These are phyloP conservation scores for Euura saliciscinereae DNA, from an alignment of 1,140 invertebrate species.

Conservation along the genomic window DNA sequence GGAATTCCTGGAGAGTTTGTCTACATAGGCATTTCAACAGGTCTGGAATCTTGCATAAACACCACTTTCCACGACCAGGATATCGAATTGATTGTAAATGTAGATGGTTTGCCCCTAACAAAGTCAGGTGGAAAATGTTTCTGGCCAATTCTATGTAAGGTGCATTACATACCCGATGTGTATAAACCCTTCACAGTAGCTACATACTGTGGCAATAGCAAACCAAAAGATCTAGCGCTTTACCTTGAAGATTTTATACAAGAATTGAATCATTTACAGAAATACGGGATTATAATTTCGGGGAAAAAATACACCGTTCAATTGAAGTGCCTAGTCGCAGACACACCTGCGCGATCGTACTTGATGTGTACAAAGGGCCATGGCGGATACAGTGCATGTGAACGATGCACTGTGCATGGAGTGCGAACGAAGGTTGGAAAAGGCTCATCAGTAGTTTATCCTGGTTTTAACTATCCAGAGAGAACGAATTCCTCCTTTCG, in stretches of 20 bases:
- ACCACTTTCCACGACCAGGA: slow-evolving; percentile 9
- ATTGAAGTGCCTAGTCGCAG: slow-evolving; percentile 23
- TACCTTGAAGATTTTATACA: slow-evolving; percentile 9
- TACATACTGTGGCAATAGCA: slow-evolving; percentile 15
- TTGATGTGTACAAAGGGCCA: neutral
- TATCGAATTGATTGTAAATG: neutral
- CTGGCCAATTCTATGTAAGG: slow-evolving; percentile 18
- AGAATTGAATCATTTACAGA: slow-evolving; percentile 13
- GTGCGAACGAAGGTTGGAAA: slow-evolving; percentile 6
- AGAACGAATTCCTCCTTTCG: slow-evolving; percentile 17
- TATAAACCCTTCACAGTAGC: slow-evolving; percentile 18
- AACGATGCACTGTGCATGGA: slow-evolving; percentile 22
- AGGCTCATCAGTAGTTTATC: slow-evolving; percentile 13
- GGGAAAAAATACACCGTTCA: slow-evolving; percentile 10
- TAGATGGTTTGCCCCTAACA: neutral
- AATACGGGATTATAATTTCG: slow-evolving; percentile 10
- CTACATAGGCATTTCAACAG: slow-evolving; percentile 19
- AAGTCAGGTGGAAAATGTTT: slow-evolving; percentile 8
- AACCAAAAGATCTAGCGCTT: slow-evolving; percentile 11
- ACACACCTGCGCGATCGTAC: slow-evolving; percentile 23
- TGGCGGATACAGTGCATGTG: slow-evolving; percentile 17
- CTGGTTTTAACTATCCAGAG: neutral
- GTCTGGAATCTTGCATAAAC: slow-evolving; percentile 17
- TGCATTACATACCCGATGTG: slow-evolving; percentile 14
- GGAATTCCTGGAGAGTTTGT: slow-evolving; percentile 18